A percentile compares a stretch with the other conserved stretches of the same genome.
Conservation (phyloP, 2,888 invertebrate species). For the Scrobipalpa costella region DNA sequence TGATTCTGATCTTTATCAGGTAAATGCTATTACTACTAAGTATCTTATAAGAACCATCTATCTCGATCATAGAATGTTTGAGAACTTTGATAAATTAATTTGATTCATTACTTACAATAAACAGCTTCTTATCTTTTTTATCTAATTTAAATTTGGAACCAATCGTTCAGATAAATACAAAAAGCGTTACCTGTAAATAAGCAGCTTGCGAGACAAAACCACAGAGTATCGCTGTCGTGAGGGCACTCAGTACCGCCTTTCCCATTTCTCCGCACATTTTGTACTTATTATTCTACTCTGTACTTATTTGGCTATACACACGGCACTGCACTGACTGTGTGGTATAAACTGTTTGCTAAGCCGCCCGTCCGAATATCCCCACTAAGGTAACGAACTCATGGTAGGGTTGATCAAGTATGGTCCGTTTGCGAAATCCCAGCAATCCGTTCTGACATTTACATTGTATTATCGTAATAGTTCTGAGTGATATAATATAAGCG, state of each 20-base stretch:
- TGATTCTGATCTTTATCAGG: too few species aligned
- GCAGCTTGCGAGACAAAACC: conserved; percentile 73
- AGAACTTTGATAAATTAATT: too few species aligned
- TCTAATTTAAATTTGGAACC: too few species aligned
- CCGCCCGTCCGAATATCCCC: conserved; percentile 38
- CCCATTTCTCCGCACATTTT: conserved; percentile 78
- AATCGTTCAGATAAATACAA: too few species aligned
- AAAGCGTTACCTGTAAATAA: conserved; percentile 64
- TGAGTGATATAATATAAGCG: conserved; percentile 17
- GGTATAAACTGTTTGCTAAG: conserved; percentile 35
- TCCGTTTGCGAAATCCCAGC: conserved; percentile 22
- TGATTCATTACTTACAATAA: too few species aligned
- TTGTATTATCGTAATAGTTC: not conserved
- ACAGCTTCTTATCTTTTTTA: too few species aligned
- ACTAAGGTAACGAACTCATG: conserved; percentile 36
- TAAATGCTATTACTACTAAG: not conserved
- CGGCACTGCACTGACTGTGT: conserved; percentile 29
- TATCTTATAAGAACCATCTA: too few species aligned
- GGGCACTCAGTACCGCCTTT: conserved; percentile 71
- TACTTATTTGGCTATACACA: conserved; percentile 17
- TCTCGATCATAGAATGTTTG: too few species aligned
- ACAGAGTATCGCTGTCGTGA: conserved; percentile 72
- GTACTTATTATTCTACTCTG: conserved; percentile 29
- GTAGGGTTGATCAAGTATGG: conserved; percentile 38
- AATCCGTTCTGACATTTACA: conserved; percentile 21